phyloP scores from a whole-genome alignment of 2,797 vertebrate genomes.

The Bufotes viridis region DNA sequence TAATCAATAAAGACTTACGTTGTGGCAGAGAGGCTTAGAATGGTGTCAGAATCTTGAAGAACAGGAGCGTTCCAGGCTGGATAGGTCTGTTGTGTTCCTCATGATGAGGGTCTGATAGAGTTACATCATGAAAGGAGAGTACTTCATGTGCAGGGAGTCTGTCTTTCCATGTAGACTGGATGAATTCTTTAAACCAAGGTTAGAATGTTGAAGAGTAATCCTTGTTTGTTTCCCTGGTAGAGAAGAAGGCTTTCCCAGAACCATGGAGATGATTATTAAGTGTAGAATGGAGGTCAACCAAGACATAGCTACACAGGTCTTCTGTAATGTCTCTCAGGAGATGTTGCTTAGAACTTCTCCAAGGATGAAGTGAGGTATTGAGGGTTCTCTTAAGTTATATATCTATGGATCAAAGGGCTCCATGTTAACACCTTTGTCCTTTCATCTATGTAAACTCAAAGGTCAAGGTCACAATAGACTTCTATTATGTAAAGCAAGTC shows the following conservation, averaged over 20 bases:
- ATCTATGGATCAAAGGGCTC: background rate
- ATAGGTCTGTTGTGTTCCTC: conserved; percentile 50
- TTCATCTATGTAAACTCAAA: conserved; percentile 64
- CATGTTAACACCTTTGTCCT: conserved; percentile 62
- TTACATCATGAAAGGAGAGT: conserved; percentile 85
- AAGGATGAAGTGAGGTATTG: conserved; percentile 9
- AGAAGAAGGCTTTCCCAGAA: conserved; percentile 27
- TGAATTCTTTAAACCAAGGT: background rate
- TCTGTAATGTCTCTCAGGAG: background rate
- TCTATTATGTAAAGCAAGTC: background rate
- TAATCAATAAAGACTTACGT: no score
- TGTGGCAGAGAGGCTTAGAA: no score
- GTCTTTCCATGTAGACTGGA: background rate
- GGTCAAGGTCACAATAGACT: background rate
- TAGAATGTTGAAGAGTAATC: background rate
- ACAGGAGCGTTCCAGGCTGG: conserved; percentile 60
- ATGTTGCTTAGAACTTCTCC: background rate
- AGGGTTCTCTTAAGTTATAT: background rate
- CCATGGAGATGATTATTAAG: background rate
- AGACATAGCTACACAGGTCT: background rate
- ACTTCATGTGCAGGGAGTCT: conserved; percentile 63
- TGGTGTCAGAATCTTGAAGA: no score
- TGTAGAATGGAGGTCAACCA: background rate
- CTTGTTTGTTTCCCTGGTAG: conserved; percentile 12
- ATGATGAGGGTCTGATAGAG: conserved; percentile 77